A percentile compares a stretch with the other conserved stretches of the same genome.
Evolutionary conservation across 2,113 vertebrate genomes (phyloP).

Genomic region (Lagopus leucura): DNA sequence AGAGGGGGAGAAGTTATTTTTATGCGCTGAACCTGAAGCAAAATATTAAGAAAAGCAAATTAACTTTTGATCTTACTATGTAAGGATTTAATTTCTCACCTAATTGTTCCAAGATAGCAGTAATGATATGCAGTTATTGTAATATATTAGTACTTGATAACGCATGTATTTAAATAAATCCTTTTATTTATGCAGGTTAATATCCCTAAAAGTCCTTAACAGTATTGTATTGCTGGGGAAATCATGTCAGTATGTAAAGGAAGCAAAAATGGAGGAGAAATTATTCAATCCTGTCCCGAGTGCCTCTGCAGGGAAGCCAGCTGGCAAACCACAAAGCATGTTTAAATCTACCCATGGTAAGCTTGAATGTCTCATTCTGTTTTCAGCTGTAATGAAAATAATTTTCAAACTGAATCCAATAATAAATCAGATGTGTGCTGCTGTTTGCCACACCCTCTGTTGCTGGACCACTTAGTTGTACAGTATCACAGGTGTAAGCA

Average conservation of each 20-base stretch:
- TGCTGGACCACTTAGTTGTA: neutral
- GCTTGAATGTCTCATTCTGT: neutral
- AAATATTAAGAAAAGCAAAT: neutral
- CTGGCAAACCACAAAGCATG: conserved; percentile 78
- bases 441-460: neutral
- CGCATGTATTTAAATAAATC: neutral
- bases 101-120: conserved; percentile 11
- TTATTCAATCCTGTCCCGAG: conserved; percentile 79
- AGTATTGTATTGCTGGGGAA: conserved; percentile 97
- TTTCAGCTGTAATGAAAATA: neutral
- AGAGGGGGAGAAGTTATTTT: neutral
- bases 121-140: neutral
- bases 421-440: neutral
- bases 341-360: conserved; percentile 82
- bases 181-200: conserved; percentile 80
- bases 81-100: conserved; percentile 4
- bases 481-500: neutral
- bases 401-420: neutral
- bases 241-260: conserved; percentile 94
- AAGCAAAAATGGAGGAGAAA: conserved; percentile 97
- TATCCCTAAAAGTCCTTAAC: conserved; percentile 94
- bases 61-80: conserved; percentile 23
- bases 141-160: neutral
- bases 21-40: neutral
- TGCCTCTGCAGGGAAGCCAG: conserved; percentile 73